phyloP scores from a whole-genome alignment of 2,888 invertebrate genomes.

The Apotomis turbidana region DNA sequence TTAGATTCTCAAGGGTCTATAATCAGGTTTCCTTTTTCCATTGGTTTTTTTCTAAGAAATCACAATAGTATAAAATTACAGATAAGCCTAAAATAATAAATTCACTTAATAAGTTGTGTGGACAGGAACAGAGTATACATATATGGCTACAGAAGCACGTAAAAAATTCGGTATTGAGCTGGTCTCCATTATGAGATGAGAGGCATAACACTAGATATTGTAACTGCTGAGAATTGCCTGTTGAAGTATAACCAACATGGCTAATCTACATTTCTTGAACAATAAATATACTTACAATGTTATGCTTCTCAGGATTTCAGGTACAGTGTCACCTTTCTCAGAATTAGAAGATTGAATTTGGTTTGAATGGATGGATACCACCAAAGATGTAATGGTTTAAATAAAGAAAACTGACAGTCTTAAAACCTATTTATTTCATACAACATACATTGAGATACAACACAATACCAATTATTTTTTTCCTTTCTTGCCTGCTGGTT shows the following conservation, averaged over 20 bases:
- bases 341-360: too few species aligned
- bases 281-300: too few species aligned
- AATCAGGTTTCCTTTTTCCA: neutral
- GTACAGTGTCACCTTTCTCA: too few species aligned
- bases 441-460: constrained; percentile 10
- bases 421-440: constrained; percentile 46
- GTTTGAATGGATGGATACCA: constrained; percentile 1
- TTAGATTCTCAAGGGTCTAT: neutral
- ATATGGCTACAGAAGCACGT: too few species aligned
- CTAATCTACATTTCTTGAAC: too few species aligned
- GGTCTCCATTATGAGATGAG: too few species aligned
- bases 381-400: constrained; percentile 22
- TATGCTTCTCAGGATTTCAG: too few species aligned
- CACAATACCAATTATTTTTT: constrained; percentile 66
- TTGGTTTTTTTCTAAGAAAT: neutral
- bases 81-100: neutral
- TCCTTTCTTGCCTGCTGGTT: constrained; percentile 80
- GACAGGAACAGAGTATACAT: neutral
- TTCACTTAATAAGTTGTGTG: neutral
- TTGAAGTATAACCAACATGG: too few species aligned
- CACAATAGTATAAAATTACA: neutral
- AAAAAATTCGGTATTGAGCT: too few species aligned
- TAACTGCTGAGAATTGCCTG: too few species aligned
- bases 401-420: constrained; percentile 34
- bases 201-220: too few species aligned